phyloP scores from a whole-genome alignment of 2,113 vertebrate genomes.

The Hiodon tergisus region DNA sequence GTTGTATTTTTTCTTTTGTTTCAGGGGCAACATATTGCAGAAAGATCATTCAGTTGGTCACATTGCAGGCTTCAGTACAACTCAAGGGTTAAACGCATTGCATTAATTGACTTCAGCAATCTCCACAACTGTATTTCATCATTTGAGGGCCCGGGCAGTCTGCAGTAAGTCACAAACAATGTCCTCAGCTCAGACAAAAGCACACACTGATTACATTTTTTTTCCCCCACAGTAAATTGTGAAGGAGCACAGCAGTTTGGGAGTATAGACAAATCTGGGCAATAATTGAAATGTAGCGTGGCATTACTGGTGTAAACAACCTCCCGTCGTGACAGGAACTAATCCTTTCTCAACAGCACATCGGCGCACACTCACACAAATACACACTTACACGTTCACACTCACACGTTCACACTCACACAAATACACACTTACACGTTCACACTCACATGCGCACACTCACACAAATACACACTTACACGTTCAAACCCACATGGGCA shows the following conservation, averaged over 20 bases:
- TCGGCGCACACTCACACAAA: background rate
- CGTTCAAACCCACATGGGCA: too few species aligned
- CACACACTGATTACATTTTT: conserved; percentile 62
- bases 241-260: conserved; percentile 75
- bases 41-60: conserved; percentile 29
- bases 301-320: conserved; percentile 99
- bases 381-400: background rate
- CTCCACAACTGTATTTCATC: conserved; percentile 61
- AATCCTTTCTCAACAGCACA: conserved; percentile 54
- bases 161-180: conserved; percentile 69
- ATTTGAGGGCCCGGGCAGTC: conserved; percentile 59
- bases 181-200: conserved; percentile 63
- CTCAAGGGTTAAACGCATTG: conserved; percentile 43
- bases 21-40: background rate
- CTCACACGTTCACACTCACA: background rate
- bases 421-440: too few species aligned
- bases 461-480: too few species aligned
- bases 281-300: conserved; percentile 99
- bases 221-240: conserved; percentile 75
- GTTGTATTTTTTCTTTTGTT: too few species aligned
- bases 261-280: conserved; percentile 91
- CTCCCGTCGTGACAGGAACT: conserved; percentile 88
- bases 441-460: background rate
- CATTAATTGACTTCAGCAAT: conserved; percentile 72
- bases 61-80: conserved; percentile 29